Percentiles rank a stretch among this genome's conserved stretches.
phyloP scores from a whole-genome alignment of 1,140 invertebrate genomes.

The Vanessa atalanta region DNA sequence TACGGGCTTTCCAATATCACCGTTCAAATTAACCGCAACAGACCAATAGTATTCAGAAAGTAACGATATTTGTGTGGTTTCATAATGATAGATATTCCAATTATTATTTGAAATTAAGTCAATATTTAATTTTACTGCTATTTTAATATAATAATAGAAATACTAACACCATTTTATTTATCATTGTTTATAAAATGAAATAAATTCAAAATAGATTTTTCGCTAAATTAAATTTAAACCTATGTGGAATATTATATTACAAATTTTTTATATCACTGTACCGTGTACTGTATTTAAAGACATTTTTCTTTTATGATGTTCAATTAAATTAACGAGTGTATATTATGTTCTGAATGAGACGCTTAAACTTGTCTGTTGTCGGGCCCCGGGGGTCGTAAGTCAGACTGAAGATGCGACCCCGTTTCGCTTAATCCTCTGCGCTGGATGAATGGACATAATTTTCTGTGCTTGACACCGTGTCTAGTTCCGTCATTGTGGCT shows the following conservation, averaged over 20 bases:
- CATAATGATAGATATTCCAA: not conserved
- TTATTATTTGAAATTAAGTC: too few relatives aligned
- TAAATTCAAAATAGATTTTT: too few relatives aligned
- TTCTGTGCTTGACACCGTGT: slow-evolving; percentile 76
- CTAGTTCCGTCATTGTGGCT: slow-evolving; percentile 65
- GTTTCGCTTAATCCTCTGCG: slow-evolving; percentile 70
- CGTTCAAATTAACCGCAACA: slow-evolving; percentile 4
- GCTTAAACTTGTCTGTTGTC: slow-evolving; percentile 62
- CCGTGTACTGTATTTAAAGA: not conserved
- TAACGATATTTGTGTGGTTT: slow-evolving; percentile 8
- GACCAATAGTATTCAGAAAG: slow-evolving; percentile 12
- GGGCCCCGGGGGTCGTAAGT: slow-evolving; percentile 36
- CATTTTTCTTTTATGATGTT: slow-evolving; percentile 1
- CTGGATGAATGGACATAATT: slow-evolving; percentile 77
- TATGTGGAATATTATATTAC: too few relatives aligned
- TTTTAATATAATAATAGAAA: not conserved
- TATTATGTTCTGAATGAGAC: slow-evolving; percentile 30
- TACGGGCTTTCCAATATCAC: slow-evolving; percentile 10
- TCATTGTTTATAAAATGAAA: not conserved
- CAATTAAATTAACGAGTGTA: slow-evolving; percentile 28
- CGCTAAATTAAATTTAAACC: too few relatives aligned
- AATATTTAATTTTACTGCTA: too few relatives aligned
- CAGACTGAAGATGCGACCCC: slow-evolving; percentile 63
- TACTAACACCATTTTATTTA: not conserved
- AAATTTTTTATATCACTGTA: too few relatives aligned